A percentile compares a stretch with the other conserved stretches of the same genome.
phyloP scores from a whole-genome alignment of 2,797 vertebrate genomes.

The Vipera latastei region DNA sequence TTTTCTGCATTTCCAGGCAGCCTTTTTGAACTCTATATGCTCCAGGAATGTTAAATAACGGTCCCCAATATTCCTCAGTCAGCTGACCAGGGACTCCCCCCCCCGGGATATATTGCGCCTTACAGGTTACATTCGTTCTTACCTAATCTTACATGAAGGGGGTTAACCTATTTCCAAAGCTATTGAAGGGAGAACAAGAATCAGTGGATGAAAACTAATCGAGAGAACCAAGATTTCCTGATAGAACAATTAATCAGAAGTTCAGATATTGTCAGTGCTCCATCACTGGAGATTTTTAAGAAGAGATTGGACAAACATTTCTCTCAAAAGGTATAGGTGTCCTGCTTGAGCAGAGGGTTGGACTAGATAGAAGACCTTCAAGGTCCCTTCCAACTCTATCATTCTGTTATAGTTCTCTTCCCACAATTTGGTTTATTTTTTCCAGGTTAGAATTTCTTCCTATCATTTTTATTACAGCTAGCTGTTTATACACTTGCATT shows the following conservation, averaged over 20 bases:
- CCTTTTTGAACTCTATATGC: not conserved
- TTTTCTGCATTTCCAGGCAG: not conserved
- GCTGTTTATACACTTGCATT: not conserved
- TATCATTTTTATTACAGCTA: not conserved
- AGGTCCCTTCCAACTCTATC: not conserved
- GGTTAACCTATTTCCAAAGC: not conserved
- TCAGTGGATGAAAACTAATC: not conserved
- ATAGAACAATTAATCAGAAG: not conserved
- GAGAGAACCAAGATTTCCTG: not conserved
- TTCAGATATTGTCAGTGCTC: not conserved
- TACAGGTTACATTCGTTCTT: not conserved
- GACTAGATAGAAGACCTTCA: not conserved
- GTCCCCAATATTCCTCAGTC: not conserved
- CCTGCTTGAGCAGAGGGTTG: not conserved
- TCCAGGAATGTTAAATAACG: not conserved
- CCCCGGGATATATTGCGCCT: not conserved
- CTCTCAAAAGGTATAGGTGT: not conserved
- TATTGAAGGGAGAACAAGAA: not conserved
- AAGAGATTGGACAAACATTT: not conserved
- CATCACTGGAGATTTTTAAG: not conserved
- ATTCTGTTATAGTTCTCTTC: not conserved
- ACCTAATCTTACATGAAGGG: not conserved
- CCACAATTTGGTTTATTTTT: not conserved
- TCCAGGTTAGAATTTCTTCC: not conserved
- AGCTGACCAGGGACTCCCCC: not conserved